Percentiles rank a stretch among this genome's conserved stretches.
Conservation (phyloP, 2,888 invertebrate genomes). For the Exocentrus adspersus region DNA sequence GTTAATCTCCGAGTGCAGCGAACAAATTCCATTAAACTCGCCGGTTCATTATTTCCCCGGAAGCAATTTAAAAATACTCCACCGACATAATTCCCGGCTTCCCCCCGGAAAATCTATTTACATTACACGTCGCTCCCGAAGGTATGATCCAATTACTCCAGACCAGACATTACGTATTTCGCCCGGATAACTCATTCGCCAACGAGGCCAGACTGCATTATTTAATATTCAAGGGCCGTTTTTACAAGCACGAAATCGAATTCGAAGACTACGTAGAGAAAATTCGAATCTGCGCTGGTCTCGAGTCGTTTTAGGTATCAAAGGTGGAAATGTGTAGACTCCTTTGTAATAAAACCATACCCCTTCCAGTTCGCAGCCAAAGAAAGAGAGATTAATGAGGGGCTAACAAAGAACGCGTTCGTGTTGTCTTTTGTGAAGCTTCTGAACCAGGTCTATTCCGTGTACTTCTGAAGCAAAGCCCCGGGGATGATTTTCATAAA, state of each 20-base stretch:
- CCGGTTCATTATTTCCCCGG: background rate
- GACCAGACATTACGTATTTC: constrained; percentile 22
- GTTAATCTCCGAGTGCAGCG: background rate
- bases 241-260: constrained; percentile 37
- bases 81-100: background rate
- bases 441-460: background rate
- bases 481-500: constrained; percentile 14
- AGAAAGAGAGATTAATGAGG: too few species aligned
- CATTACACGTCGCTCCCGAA: background rate
- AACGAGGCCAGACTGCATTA: background rate
- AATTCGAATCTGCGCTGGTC: constrained; percentile 9
- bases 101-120: background rate
- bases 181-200: constrained; percentile 23
- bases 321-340: background rate
- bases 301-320: too few species aligned
- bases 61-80: background rate
- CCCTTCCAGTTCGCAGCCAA: too few species aligned
- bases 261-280: constrained; percentile 34
- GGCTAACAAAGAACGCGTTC: background rate
- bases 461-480: background rate
- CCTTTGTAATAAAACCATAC: background rate
- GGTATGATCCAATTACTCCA: constrained; percentile 7
- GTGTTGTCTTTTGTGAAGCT: background rate
- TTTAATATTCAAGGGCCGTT: constrained; percentile 38
- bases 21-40: background rate